Base-by-base conservation (phyloP, 2,797 vertebrate genomes). In the Sebastes nivosus region DNA sequence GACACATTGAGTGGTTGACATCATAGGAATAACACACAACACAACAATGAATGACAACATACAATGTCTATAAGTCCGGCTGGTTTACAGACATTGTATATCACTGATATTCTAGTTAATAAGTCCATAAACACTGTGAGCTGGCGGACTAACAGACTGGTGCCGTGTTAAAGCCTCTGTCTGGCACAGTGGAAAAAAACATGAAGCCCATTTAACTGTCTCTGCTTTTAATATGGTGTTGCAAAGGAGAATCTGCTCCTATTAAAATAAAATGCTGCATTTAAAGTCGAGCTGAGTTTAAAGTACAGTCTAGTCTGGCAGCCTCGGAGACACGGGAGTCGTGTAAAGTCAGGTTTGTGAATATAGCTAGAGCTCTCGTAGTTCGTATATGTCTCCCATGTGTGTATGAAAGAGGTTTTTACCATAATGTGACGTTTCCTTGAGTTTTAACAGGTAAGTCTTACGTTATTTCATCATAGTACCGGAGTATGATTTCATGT, bases 211-310 rank as follows among this genome's bases (percentile, higher is more conserved):
- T 86, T 92, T 89, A 84, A 92, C 77, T 71, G 87, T 72, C 69
- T 91, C 72, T 79, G 87, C 72, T 85, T 93, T 91, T 93, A 88
- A 86, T 88, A 78, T n/a, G 55, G 71, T 29, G 64, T 87, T 78
- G 34, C 67, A 71, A 63, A 63, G 57, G 85, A 82, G 82, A 88
- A 87, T 42, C 75, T 58, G 74, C 72, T 80, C 67, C 79, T 81
- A 69, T 82, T 61, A 78, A 87, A 83, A 64, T 58, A 72, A 81
- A 87, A 87, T 75, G 60, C 69, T 20, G 82, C 68, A 30, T 81
- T 87, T 83, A 87, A 80, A 67, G 78, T 42, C 2, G 65, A 81
- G 77, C 68, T 22, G 12, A 75, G 75, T 70, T 69, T 12, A 79
- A 67, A 64, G 61, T 38, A 30, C 30, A 52, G 76, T 67, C 20